A percentile compares a stretch with the other conserved stretches of the same genome.
Evolutionary conservation across 2,113 vertebrate genomes (phyloP).

Genomic region (Propithecus coquereli): DNA sequence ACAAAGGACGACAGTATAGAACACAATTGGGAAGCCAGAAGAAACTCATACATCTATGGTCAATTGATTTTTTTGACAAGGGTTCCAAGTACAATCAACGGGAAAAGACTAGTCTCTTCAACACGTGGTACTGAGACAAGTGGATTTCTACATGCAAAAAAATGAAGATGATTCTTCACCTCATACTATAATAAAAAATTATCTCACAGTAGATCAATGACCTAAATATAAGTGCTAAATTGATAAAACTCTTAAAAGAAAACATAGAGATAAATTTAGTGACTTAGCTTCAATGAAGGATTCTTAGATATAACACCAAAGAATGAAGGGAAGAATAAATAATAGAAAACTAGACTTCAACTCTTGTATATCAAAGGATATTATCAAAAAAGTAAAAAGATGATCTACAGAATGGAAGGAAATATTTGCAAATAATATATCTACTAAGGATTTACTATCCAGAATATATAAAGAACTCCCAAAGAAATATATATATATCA

Average conservation of each 20-base stretch:
- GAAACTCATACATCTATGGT: background rate
- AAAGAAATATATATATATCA: no score
- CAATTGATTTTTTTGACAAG: background rate
- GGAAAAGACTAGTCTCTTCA: background rate
- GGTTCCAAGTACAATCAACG: background rate
- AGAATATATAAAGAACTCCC: background rate
- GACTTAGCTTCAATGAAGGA: background rate
- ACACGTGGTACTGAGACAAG: background rate
- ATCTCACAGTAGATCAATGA: background rate
- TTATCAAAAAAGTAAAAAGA: background rate
- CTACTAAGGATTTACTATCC: background rate
- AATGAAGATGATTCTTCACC: background rate
- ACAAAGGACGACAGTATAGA: background rate
- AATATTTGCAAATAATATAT: background rate
- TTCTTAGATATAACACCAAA: background rate
- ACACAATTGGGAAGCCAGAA: background rate
- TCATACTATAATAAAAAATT: background rate
- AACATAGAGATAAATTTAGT: background rate
- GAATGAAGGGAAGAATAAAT: background rate
- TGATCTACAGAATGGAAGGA: background rate
- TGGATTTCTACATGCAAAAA: background rate
- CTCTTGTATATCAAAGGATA: background rate
- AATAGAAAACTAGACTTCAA: background rate
- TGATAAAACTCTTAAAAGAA: background rate
- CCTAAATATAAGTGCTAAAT: background rate